Base-by-base conservation (phyloP, 2,113 vertebrate species). In the Struthio camelus region DNA sequence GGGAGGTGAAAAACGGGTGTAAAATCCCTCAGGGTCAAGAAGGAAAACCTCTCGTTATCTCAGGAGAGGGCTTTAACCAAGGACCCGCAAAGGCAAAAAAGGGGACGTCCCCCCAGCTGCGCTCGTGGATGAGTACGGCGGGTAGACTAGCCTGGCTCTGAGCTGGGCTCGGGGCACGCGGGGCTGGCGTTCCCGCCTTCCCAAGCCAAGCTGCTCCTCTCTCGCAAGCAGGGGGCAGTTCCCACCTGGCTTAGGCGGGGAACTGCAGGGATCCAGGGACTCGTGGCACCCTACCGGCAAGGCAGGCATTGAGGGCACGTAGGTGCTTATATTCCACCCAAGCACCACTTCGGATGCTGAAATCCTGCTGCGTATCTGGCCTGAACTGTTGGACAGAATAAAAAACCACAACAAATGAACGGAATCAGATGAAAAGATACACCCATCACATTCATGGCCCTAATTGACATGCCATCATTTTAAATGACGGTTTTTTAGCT, bases 101-200 rank as follows among this genome's bases (percentile, higher is more conserved):
- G 0, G 4, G 14, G 9, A 19, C 36, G 77, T 83, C 62, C 56
- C 44, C 38, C 54, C 2, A 1, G 15, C n/a, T 38, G 10, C 0
- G 0, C 54, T 48, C 48, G 30, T 4, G 2, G 1, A 2, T 0
- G 0, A 85, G 42, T 56, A 54, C 15, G 24, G 61, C 42, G 40
- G 1, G 0, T 32, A 53, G 76, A 38, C 28, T 1, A 3, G 70
- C 25, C 1, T 2, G 11, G 32, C 46, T 27, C 71, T 56, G 13
- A 91, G 30, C 10, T 0, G 3, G 44, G 17, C 75, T n/a, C 0
- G 0, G 30, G n/a, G 84, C 32, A 66, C 0, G 44, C 16, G n/a
- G 73, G 44, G 61, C 44, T 0, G 0, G n/a, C 5, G 32, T 54
- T 30, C 22, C 5, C 4, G 20, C 9, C 66, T 13, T 28, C 28